phyloP scores from a whole-genome alignment of 2,888 invertebrate genomes.

The Xestia xanthographa region DNA sequence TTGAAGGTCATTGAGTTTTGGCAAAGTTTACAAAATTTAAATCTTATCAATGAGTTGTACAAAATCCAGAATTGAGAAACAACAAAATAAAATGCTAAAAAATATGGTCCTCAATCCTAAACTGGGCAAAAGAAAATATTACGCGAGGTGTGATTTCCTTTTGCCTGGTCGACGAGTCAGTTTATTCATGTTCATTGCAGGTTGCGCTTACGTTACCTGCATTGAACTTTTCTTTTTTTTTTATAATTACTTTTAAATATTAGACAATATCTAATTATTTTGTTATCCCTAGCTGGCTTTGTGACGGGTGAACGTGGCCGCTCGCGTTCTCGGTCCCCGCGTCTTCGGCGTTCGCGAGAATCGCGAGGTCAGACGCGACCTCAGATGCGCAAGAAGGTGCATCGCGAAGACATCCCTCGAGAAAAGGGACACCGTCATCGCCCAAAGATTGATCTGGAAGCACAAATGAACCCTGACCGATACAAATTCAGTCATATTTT shows the following conservation, averaged over 20 bases:
- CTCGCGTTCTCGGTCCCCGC: constrained; percentile 5
- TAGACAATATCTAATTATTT: not conserved
- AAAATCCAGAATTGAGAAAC: not conserved
- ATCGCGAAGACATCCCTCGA: not conserved
- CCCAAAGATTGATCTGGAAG: not conserved
- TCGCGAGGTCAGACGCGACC: not conserved
- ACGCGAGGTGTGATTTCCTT: not conserved
- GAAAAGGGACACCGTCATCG: not conserved
- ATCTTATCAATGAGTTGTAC: not conserved
- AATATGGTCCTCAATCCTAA: constrained; percentile 1
- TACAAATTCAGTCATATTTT: constrained; percentile 17
- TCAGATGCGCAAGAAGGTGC: not conserved
- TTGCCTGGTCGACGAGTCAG: not conserved
- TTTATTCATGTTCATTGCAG: constrained; percentile 3
- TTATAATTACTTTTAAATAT: not conserved
- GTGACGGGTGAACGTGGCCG: not conserved
- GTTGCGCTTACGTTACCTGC: not conserved
- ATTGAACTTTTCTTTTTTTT: not conserved
- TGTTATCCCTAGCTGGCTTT: not conserved
- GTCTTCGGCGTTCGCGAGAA: not conserved
- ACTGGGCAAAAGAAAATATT: constrained; percentile 1
- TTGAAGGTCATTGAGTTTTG: not conserved
- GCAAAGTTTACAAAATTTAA: not conserved
- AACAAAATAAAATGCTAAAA: not conserved
- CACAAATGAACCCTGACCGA: not conserved